Evolutionary conservation across 2,888 invertebrate species (phyloP).

Genomic region (Heteromyza rotundicornis): DNA sequence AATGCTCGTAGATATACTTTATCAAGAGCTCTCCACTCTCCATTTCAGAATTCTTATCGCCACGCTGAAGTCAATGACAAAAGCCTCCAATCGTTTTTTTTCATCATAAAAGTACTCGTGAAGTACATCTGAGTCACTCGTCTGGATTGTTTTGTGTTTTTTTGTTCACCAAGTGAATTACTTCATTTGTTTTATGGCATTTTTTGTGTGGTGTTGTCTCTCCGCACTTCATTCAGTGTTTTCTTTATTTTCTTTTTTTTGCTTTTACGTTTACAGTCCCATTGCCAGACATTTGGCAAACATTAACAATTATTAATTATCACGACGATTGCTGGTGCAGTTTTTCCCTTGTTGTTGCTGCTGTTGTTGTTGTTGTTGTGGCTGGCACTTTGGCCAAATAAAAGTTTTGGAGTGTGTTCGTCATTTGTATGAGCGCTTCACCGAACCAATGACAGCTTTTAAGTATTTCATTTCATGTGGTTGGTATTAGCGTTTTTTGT

Average conservation of each 20-base stretch:
- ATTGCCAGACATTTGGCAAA: slow-evolving; percentile 56
- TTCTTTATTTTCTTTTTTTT: background rate
- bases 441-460: too few species aligned
- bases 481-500: too few species aligned
- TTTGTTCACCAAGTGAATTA: background rate
- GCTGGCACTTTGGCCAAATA: background rate
- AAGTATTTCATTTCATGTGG: too few species aligned
- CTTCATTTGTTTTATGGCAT: background rate
- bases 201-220: background rate
- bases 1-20: too few species aligned
- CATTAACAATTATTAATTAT: slow-evolving; percentile 57
- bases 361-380: background rate
- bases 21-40: background rate
- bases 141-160: background rate
- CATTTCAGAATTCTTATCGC: background rate
- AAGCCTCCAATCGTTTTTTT: too few species aligned
- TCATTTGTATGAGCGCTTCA: too few species aligned
- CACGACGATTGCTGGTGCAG: slow-evolving; percentile 40
- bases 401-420: background rate
- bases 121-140: background rate
- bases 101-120: background rate
- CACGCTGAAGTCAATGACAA: background rate
- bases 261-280: background rate
- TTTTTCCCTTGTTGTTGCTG: background rate
- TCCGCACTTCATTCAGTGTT: background rate